Evolutionary conservation across 1,140 invertebrate species (phyloP).

Genomic region (Dreissena polymorpha): DNA sequence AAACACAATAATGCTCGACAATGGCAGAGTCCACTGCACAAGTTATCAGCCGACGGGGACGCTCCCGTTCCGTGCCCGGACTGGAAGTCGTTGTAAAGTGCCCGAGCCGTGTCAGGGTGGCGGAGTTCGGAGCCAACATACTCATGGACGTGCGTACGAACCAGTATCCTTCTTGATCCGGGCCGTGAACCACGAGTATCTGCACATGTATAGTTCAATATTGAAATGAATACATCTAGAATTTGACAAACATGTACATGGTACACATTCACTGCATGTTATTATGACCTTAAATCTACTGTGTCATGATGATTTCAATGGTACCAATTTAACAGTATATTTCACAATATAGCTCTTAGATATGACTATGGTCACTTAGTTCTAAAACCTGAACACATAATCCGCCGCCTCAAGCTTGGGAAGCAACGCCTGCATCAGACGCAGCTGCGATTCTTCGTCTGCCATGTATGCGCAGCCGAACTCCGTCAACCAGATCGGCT

Average conservation of each 20-base stretch:
- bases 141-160: not conserved
- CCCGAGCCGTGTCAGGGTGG: not conserved
- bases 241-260: too few relatives aligned
- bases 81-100: slow-evolving; percentile 29
- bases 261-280: not conserved
- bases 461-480: slow-evolving; percentile 53
- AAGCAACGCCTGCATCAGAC: slow-evolving; percentile 57
- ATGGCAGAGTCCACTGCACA: too few relatives aligned
- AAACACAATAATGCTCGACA: too few relatives aligned
- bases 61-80: too few relatives aligned
- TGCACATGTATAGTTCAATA: not conserved
- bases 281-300: too few relatives aligned
- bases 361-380: too few relatives aligned
- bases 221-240: not conserved
- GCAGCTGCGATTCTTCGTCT: slow-evolving; percentile 39
- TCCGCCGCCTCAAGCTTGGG: slow-evolving; percentile 55
- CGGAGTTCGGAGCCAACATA: not conserved
- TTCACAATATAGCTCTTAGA: too few relatives aligned
- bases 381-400: slow-evolving; percentile 47
- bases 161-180: not conserved
- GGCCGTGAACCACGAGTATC: slow-evolving; percentile 14
- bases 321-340: too few relatives aligned
- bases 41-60: too few relatives aligned
- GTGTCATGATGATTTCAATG: too few relatives aligned
- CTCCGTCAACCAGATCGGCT: slow-evolving; percentile 62